A percentile compares a stretch with the other conserved stretches of the same genome.
Evolutionary conservation across 2,113 vertebrate genomes (phyloP).

Genomic region (Charadrius vociferus): DNA sequence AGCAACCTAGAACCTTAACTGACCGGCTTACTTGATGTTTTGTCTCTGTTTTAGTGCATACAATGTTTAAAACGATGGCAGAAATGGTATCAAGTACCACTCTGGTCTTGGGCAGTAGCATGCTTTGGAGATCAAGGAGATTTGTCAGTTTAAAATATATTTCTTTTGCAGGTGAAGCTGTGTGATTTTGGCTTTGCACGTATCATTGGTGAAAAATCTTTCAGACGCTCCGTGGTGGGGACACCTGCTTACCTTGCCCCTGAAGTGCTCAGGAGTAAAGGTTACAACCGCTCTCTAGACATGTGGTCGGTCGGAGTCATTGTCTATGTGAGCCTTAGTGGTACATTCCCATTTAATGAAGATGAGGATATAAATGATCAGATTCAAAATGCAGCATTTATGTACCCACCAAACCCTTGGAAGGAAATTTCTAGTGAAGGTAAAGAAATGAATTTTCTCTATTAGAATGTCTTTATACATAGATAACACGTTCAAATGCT

Average conservation of each 20-base stretch:
- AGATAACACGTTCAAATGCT: background rate
- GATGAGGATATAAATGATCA: slow-evolving; percentile 98
- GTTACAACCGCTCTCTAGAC: slow-evolving; percentile 96
- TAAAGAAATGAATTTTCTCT: slow-evolving; percentile 50
- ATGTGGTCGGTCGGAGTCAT: slow-evolving; percentile 99
- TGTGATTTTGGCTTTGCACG: slow-evolving; percentile 98
- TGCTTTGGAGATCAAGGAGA: background rate
- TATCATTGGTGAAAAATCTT: slow-evolving; percentile 97
- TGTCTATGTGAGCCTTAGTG: slow-evolving; percentile 95
- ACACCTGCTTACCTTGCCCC: slow-evolving; percentile 96
- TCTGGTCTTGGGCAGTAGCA: background rate
- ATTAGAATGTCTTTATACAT: background rate
- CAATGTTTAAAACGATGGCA: background rate
- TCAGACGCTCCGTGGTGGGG: slow-evolving; percentile 94
- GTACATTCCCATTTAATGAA: slow-evolving; percentile 97
- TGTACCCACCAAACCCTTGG: slow-evolving; percentile 97
- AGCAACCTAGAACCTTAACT: background rate
- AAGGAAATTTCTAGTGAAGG: slow-evolving; percentile 95
- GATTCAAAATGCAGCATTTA: slow-evolving; percentile 98
- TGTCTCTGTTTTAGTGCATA: background rate
- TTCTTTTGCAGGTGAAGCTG: slow-evolving; percentile 87
- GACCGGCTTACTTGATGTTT: background rate
- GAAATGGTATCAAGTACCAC: background rate
- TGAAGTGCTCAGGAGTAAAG: slow-evolving; percentile 95
- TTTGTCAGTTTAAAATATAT: background rate